Evolutionary conservation across 2,888 invertebrate genomes (phyloP).

Genomic region (Drosophila formosana): DNA sequence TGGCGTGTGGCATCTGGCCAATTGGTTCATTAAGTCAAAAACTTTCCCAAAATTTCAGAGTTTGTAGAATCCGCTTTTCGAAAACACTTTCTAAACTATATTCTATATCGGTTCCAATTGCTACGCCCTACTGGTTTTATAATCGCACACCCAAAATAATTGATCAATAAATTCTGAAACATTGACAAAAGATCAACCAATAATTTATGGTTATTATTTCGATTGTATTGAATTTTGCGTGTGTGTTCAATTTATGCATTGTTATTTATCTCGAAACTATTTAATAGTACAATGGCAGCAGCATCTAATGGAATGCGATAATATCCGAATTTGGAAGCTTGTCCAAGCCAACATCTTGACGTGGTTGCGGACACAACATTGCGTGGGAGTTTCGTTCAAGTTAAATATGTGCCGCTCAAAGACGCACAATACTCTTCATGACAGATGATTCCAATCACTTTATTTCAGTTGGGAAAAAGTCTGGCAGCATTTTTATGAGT

Average conservation of each 20-base stretch:
- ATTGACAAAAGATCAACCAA: conserved; percentile 31
- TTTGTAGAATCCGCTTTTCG: no score
- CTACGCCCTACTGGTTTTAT: conserved; percentile 27
- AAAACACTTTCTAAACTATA: no score
- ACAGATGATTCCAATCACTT: not conserved
- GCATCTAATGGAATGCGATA: conserved; percentile 58
- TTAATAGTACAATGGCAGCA: not conserved
- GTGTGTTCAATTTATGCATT: conserved; percentile 67
- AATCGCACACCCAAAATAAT: conserved; percentile 12
- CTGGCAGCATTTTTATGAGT: not conserved
- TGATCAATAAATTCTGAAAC: conserved; percentile 50
- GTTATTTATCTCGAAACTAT: conserved; percentile 43
- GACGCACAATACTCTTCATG: conserved; percentile 39
- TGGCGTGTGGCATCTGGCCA: conserved; percentile 33
- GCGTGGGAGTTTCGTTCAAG: conserved; percentile 32
- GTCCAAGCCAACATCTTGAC: conserved; percentile 49
- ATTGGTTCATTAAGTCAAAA: conserved; percentile 35
- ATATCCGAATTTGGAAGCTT: conserved; percentile 65
- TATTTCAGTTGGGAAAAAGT: not conserved
- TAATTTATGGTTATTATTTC: conserved; percentile 69
- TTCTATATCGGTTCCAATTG: conserved; percentile 26
- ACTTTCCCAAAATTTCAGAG: conserved; percentile 20
- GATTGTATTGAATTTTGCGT: conserved; percentile 37
- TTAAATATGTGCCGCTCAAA: conserved; percentile 33
- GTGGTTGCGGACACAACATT: conserved; percentile 12